Evolutionary conservation across 2,113 vertebrate genomes (phyloP), one percentile per base, ranked within the genome.

Genomic region (Pangasianodon hypophthalmus): DNA sequence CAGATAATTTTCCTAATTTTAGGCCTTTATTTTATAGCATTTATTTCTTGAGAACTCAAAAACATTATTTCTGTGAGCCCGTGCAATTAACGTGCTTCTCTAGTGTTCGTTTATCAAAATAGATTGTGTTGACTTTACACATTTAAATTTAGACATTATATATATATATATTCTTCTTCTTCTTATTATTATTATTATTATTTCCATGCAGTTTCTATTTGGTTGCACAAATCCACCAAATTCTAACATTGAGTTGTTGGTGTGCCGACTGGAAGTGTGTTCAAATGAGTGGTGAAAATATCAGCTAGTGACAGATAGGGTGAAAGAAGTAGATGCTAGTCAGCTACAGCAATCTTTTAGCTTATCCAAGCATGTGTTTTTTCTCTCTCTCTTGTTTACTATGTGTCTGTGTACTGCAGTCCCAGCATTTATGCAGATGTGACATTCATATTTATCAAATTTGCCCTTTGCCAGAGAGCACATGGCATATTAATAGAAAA

Each of bases 371-470:
- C 32, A 73, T 37, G 18, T 54, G n/a, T 32, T 37, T 24, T 32
- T 21, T 48, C 13, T 67, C 46, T 10, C 50, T 37, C 62, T 82
- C 60, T 58, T 46, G 21, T 79, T 62, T 87, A 41, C 82, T 62
- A 60, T 41, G 41, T 62, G 86, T 75, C 52, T 60, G 29, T 56
- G 19, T 83, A 73, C 37, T 69, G 44, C 41, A 87, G 14, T 46
- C 81, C 19, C 13, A 52, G 52, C n/a, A n/a, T 81, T 73, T 88
- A 84, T 88, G 80, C 82, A 88, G 52, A 88, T 88, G 64, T 84
- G 87, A 69, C 48, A 88, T 88, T 69, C 87, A 88, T 88, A 84
- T 88, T 88, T 88, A 88, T 88, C 87, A 88, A 84, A 77, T 54
- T 41, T 88, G 80, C 80, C 87, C 87, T 88, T 88, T 84, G 81